Evolutionary conservation across 2,113 vertebrate genomes (phyloP), one percentile per base, ranked within the genome.

Genomic region (Lethenteron camtschaticum): DNA sequence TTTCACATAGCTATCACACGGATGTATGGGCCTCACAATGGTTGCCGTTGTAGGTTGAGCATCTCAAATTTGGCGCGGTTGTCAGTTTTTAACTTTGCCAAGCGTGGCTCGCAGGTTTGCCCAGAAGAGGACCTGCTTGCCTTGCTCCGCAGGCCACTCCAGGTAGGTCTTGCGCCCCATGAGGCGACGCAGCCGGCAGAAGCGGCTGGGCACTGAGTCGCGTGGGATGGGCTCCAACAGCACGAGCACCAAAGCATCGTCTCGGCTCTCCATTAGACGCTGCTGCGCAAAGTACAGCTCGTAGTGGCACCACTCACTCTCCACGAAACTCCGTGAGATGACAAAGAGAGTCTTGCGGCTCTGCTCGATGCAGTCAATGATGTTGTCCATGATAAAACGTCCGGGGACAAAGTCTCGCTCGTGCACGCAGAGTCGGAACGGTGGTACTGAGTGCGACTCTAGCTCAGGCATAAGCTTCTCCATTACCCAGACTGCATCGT

Each of bases 151-250:
- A 18, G 71, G 71, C 71, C 71, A 71, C 68, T 71, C 71, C 68
- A 71, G 24, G 9, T 71, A 71, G 11, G 71, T 71, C 18, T 71
- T 71, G 66, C 73, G 72, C 68, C 68, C 75, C 68, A 82, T 74
- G 57, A 80, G 74, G 11, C 68, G 73, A 57, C 79, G 73, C 55
- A 81, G 77, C 71, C 77, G 79, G 41, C 77, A 68, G 71, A 75
- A 82, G 69, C 77, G 80, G 69, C 76, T 79, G 10, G 81, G 77
- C 70, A 81, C 69, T 10, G 75, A 78, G 71, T 81, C 75, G 4
- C 70, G 8, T 1, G 80, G 75, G 57, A 81, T 80, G 16, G 79
- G 79, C 72, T 81, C 80, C 60, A 81, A 56, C n/a, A 82, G 69
- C 41, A 81, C 73, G 9, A 82, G 79, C 58, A 81, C 78, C 69